Evolutionary conservation across 92 coral and sea anemone species (phyloP).

Genomic region (Epizoanthus rinbou): DNA sequence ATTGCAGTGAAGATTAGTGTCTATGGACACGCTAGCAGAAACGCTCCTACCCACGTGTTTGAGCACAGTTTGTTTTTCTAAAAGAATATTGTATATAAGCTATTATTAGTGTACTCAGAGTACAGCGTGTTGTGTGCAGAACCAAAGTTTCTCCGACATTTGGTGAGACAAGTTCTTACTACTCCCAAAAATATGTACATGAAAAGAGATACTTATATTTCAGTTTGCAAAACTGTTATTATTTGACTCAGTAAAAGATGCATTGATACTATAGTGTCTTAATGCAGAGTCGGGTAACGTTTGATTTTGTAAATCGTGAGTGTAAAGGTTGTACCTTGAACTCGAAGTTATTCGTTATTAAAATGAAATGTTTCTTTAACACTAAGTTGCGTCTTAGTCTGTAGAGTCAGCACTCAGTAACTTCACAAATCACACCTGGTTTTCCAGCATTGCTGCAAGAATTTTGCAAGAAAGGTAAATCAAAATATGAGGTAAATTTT

Average conservation of each 20-base stretch:
- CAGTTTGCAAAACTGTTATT: background rate
- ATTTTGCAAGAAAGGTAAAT: too few species aligned
- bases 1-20: background rate
- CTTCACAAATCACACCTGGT: too few species aligned
- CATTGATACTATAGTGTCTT: background rate
- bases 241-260: background rate
- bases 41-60: background rate
- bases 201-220: background rate
- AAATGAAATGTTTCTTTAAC: too few species aligned
- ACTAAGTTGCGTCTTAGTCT: too few species aligned
- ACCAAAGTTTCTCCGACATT: background rate
- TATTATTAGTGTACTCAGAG: background rate
- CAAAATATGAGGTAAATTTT: too few species aligned
- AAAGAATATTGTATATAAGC: background rate
- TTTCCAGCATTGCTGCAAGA: too few species aligned
- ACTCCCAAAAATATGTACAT: background rate
- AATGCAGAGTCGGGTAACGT: background rate
- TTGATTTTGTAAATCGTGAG: constrained; percentile 26
- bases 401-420: too few species aligned
- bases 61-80: background rate
- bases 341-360: background rate
- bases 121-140: background rate
- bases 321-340: constrained; percentile 9
- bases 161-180: background rate
- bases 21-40: background rate